phyloP scores from a whole-genome alignment of 2,888 invertebrate species.

The Itoplectis maculator region DNA sequence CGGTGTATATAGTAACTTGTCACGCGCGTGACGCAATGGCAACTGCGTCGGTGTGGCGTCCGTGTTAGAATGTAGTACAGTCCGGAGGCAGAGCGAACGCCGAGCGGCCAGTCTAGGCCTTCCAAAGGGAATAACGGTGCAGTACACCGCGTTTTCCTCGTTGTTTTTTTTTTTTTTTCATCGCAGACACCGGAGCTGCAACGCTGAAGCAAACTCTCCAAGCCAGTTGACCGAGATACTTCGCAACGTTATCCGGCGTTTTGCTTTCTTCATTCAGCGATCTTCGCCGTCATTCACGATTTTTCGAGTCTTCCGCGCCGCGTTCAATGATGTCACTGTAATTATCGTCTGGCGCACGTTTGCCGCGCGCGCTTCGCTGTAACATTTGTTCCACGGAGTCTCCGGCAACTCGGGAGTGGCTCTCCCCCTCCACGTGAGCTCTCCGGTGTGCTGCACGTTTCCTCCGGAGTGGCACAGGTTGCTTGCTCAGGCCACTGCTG shows the following conservation, averaged over 20 bases:
- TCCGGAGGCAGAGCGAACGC: neutral
- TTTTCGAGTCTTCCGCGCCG: neutral
- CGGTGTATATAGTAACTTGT: neutral
- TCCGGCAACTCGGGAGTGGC: conserved; percentile 31
- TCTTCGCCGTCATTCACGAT: conserved; percentile 1
- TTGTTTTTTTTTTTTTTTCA: conserved; percentile 25
- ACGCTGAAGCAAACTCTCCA: neutral
- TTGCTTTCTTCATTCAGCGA: conserved; percentile 28
- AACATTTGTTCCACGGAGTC: neutral
- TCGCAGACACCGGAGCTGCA: neutral
- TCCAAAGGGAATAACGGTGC: conserved; percentile 6
- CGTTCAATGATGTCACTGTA: conserved; percentile 58
- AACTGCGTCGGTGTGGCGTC: conserved; percentile 12
- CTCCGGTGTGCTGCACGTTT: neutral
- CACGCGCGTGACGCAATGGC: neutral
- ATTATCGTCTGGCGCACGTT: conserved; percentile 45
- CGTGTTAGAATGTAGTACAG: conserved; percentile 18
- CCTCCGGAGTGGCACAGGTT: neutral
- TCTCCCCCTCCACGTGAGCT: neutral
- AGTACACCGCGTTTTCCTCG: neutral
- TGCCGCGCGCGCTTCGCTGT: conserved; percentile 23
- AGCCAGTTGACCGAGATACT: too few species aligned
- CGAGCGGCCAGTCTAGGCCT: neutral
- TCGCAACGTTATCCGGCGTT: conserved; percentile 7
- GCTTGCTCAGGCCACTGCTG: neutral